Base-by-base conservation (phyloP, 2,888 invertebrate genomes). In the Maniola hyperantus region DNA sequence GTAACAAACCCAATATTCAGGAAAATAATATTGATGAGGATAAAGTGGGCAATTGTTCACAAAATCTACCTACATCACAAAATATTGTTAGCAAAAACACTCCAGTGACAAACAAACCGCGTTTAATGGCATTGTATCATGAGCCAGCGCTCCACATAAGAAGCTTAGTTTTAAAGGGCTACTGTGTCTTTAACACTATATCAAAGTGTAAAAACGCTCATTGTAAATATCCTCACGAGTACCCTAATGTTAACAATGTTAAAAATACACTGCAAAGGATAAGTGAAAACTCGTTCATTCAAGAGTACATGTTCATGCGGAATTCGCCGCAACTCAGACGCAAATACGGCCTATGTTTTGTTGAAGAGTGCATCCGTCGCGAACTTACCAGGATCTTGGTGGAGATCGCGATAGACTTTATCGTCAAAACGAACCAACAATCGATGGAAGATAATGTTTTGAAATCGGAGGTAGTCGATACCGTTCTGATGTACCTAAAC, bases 381-480 rank as follows among this genome's bases (percentile, higher is more conserved):
- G 73, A 81, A 1, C 71, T 86, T 15, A 80, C 84, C 0, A 77
- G 80, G 44, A 69, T 83, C 4, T 71, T 87, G 0, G 65, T 89
- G 0, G 86, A 88, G 76, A 87, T 89, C 75, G 79, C 82, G 0
- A 79, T 82, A 44, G 85, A 87, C 58, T 83, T 80, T 63, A 66
- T 79, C 0, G 66, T 59, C 0, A 82, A 74, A 53, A 66, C 71
- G 0, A 72, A 68, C 15, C 42, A 55, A 0, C 70, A 69, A 0
- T 65, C 60, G 0, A 58, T 67, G 1, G 76, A 80, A 20, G 81
- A 84, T 42, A 39, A 42, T 0, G 5, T 1, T 0, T 51, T 81
- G 2, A 77, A 71, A 72, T 69, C 78, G 0, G 59, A 76, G 1
- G 77, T 78, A 0, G 66, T 81, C 13, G 91, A 91, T 73, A 58